phyloP scores from a whole-genome alignment of 1,140 invertebrate genomes.

The Eueides isabella region DNA sequence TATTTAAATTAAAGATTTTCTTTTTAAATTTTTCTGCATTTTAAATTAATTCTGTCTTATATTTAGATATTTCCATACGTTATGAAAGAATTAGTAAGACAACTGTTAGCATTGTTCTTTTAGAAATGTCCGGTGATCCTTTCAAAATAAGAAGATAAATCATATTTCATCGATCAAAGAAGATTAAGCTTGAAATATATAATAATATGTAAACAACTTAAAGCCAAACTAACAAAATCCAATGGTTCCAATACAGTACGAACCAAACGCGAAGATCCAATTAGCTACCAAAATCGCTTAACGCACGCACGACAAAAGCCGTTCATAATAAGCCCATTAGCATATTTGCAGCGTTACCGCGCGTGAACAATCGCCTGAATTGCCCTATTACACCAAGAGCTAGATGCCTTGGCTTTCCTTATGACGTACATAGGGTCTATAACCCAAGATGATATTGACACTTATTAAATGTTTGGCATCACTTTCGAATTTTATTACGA shows the following conservation, averaged over 20 bases:
- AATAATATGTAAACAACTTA: background rate
- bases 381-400: constrained; percentile 46
- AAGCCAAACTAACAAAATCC: background rate
- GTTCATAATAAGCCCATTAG: constrained; percentile 60
- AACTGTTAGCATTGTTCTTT: no score
- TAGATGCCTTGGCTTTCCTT: constrained; percentile 5
- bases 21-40: no score
- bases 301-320: constrained; percentile 50
- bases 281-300: constrained; percentile 58
- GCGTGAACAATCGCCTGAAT: constrained; percentile 62
- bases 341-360: constrained; percentile 62
- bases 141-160: no score
- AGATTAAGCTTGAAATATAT: background rate
- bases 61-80: no score
- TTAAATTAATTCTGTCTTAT: no score
- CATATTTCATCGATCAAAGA: no score
- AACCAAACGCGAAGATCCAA: constrained; percentile 41
- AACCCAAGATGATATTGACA: background rate
- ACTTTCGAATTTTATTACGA: constrained; percentile 1
- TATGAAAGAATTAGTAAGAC: no score
- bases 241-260: background rate
- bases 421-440: background rate
- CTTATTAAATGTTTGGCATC: background rate
- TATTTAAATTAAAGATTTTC: no score
- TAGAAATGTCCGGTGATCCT: no score